Base-by-base conservation (phyloP, 1,140 invertebrate genomes). In the Thaumetopoea pityocampa region DNA sequence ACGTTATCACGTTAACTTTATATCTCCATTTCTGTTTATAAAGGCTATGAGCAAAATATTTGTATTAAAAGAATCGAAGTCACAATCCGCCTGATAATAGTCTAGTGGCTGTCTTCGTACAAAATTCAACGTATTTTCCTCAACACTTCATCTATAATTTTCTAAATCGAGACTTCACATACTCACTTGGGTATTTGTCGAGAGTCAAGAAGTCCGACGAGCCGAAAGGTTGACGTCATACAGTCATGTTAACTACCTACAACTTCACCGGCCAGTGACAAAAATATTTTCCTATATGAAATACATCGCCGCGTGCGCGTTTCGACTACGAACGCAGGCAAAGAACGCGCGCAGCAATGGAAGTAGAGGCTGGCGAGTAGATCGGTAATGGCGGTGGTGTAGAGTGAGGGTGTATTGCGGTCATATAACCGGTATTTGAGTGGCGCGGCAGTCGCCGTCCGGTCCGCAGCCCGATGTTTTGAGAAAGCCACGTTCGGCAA, bases 371-470 rank as follows among this genome's bases (percentile, higher is more conserved):
- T 12, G 22, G 19, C 18, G 14, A 16, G 33, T 32, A 11, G 37
- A 33, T 17, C 35, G 29, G 16, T 10, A 33, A 11, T 17, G 34
- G 23, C 8, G 36, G 42, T 38, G 50, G 36, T 40, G 34, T 49
- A 46, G 26, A 53, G 64, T 65, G 57, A 60, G 57, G 68, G 68
- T 58, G 61, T 77, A 80, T 76, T 76, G 74, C 76, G 78, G 76
- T 80, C 79, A 78, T 68, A 79, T 79, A 83, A 83, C 76, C 76
- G 79, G 79, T 80, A 80, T 83, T 74, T 66, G 70, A 72, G 53
- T 54, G 57, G 62, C 55, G 57, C 58, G 65, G 59, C 55, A 65
- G 65, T 70, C 67, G 68, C 67, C 67, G 64, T 61, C 67, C 67
- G 62, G 68, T 70, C 67, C 53, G 55, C 55, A 60, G 52, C 48